phyloP scores from a whole-genome alignment of 2,113 vertebrate genomes.

The Vulpes lagopus region DNA sequence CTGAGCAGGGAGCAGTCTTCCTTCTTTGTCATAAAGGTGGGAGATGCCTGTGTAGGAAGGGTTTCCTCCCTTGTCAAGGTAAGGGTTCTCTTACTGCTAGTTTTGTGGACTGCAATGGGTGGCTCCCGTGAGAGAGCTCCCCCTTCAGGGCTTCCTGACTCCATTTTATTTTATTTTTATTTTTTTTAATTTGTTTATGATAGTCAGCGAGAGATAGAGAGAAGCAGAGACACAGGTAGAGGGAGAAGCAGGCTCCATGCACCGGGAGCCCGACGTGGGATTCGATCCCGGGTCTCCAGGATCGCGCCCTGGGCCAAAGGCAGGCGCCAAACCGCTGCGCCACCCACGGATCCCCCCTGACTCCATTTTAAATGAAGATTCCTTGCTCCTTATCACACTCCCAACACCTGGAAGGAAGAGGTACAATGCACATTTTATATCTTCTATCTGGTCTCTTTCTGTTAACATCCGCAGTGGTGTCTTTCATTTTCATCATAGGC shows the following conservation, averaged over 20 bases:
- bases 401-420: not conserved
- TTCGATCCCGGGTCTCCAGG: too few relatives aligned
- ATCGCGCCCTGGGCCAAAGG: too few relatives aligned
- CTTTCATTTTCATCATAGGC: not conserved
- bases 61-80: not conserved
- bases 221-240: too few relatives aligned
- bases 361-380: not conserved
- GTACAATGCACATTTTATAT: not conserved
- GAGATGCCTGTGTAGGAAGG: not conserved
- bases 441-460: not conserved
- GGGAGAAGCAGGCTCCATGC: too few relatives aligned
- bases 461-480: not conserved
- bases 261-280: too few relatives aligned
- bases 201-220: too few relatives aligned
- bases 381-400: not conserved
- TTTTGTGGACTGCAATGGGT: not conserved
- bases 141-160: not conserved
- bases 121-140: not conserved
- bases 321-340: too few relatives aligned
- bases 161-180: too few relatives aligned
- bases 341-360: too few relatives aligned
- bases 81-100: not conserved
- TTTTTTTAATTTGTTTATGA: too few relatives aligned
- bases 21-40: not conserved
- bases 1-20: not conserved